Base-by-base conservation (phyloP, 2,888 invertebrate genomes). In the Orthosia gothica region DNA sequence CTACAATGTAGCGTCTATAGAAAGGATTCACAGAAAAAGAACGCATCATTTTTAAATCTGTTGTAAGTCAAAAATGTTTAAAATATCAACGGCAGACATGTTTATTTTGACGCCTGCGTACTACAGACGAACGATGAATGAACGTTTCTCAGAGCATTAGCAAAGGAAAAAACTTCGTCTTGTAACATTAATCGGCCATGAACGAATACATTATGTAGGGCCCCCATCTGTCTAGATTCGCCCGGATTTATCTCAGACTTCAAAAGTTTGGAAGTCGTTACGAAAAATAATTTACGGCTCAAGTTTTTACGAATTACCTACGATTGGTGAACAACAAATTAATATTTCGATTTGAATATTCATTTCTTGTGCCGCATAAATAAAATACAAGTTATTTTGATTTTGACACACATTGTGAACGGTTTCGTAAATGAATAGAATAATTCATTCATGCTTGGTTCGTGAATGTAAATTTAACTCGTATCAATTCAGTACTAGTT, bases 61-160 rank as follows among this genome's bases (percentile, higher is more conserved):
- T 69, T 62, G 68, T 78, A 77, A 47, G n/a, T 62, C n/a, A 50
- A 84, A 65, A 68, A 76, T 71, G 65, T 69, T 84, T 62, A 23
- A 74, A 62, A 76, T 70, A 81, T 81, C 83, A 81, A 55, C 62
- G 58, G 49, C 71, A 64, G 75, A 78, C 47, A 32, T 87, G 86
- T 87, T 86, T 86, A 74, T 86, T 87, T 79, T 75, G 64, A 74
- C 79, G 71, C 79, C 47, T 69, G 72, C 78, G 80, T 49, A 61
- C 73, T 70, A 76, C 77, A 66, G 70, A 85, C 61, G 55, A 12
- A 76, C 80, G 85, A 73, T 78, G 76, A 85, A 87, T 76, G 74
- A 80, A 85, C 16, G 59, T 69, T 80, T 78, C 77, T 67, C 57
- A n/a, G 15, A 70, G 45, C 85, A 85, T 85, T 84, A 82, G 82